Evolutionary conservation across 2,888 invertebrate species (phyloP), one percentile per base, ranked within the genome.

Genomic region (Bhutanitis thaidina): DNA sequence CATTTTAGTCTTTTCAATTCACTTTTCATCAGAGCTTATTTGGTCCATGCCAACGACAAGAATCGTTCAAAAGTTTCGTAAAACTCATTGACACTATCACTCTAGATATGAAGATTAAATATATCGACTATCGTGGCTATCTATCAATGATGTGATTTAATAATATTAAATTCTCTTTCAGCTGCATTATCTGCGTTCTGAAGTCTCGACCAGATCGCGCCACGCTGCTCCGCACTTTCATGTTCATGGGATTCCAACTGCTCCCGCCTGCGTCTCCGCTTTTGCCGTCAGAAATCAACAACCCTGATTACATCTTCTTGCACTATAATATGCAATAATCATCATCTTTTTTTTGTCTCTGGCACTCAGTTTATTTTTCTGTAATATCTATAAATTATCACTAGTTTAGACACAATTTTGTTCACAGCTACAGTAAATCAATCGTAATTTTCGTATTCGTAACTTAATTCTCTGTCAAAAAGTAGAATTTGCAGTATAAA

Each of bases 211-310:
- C 93, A 43, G 97, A 98, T 75, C 93, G 97, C 86, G 94, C 94
- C 46, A 93, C 94, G 63, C 91, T 98, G 69, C 93, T 98, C 60
- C 94, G 98, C 66, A 97, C 98, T 30, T 98, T 98, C 93, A 97
- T 97, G 95, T 98, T 97, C 90, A 93, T 98, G 91, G 98, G 98
- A 55, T 98, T 98, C 90, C 93, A 94, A 61, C 93, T 96, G 55
- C 90, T 98, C 71, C 93, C 96, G 36, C 96, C 98, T 38, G 95
- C 93, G 62, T 94, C 97, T 59, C 92, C 80, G 0, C 57, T 74
- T 0, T 73, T 81, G 65, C 78, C 80, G 37, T 68, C 68, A 12
- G 80, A 77, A 91, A 94, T 84, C 79, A 91, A 69, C 90, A 91
- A 89, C 71, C 90, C 76, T 52, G 91, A 92, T 62, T 91, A 92